Percentiles rank a stretch among this genome's conserved stretches.
Evolutionary conservation across 2,113 vertebrate genomes (phyloP).

Genomic region (Pantherophis guttatus): DNA sequence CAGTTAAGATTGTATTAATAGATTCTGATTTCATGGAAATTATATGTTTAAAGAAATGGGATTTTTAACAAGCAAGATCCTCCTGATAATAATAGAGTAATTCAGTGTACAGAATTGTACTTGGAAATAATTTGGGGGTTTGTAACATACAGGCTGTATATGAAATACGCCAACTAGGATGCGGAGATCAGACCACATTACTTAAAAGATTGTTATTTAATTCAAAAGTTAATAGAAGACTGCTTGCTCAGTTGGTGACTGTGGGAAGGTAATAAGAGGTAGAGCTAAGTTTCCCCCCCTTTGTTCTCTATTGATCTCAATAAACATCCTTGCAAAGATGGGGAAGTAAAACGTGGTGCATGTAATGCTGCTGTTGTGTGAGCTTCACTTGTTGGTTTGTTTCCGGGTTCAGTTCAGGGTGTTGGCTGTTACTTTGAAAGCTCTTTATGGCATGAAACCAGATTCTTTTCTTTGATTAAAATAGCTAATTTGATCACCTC

Average conservation of each 20-base stretch:
- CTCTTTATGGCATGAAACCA: background rate
- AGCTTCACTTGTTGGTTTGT: background rate
- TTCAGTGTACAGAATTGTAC: background rate
- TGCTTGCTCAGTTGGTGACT: background rate
- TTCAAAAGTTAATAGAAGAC: background rate
- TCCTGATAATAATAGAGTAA: slow-evolving; percentile 45
- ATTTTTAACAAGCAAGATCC: slow-evolving; percentile 62
- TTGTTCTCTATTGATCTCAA: background rate
- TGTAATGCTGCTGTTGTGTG: background rate
- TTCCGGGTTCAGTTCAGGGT: background rate
- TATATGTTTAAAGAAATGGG: slow-evolving; percentile 54
- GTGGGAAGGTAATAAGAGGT: background rate
- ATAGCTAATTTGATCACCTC: background rate
- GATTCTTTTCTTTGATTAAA: too few species aligned
- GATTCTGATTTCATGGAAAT: slow-evolving; percentile 64
- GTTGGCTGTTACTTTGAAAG: background rate
- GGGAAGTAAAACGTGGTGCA: background rate
- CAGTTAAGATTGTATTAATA: slow-evolving; percentile 61
- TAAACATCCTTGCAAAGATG: background rate
- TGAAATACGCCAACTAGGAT: background rate
- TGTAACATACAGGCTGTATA: background rate
- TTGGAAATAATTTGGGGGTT: background rate
- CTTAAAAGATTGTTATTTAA: background rate
- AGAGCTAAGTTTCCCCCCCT: background rate
- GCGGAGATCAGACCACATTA: background rate